Evolutionary conservation across 2,797 vertebrate genomes (phyloP).

Genomic region (Prunella strophiata): DNA sequence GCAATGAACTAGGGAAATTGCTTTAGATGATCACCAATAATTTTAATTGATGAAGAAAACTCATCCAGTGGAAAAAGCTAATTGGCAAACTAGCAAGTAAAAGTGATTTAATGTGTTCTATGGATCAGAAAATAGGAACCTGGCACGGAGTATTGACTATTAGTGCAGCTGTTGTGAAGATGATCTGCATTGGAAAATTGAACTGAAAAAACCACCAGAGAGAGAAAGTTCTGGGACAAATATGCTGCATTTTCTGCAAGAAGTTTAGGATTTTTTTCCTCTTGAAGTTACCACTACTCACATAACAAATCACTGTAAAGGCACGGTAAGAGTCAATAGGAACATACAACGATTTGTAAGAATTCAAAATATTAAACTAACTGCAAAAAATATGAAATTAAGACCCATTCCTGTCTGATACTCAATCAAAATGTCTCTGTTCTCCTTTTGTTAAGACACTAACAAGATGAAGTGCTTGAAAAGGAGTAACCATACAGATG

Average conservation of each 20-base stretch:
- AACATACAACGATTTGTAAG: not conserved
- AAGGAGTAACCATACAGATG: not conserved
- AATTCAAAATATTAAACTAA: not conserved
- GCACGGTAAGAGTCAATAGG: not conserved
- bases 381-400: not conserved
- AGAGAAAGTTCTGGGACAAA: constrained; percentile 1
- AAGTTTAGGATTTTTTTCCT: not conserved
- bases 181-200: constrained; percentile 33
- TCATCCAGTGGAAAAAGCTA: constrained; percentile 74
- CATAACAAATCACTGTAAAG: not conserved
- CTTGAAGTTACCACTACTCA: not conserved
- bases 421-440: not conserved
- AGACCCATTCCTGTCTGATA: not conserved
- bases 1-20: constrained; percentile 72
- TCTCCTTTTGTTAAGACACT: not conserved
- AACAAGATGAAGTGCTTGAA: not conserved
- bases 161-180: constrained; percentile 64
- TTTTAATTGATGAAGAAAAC: constrained; percentile 77
- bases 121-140: constrained; percentile 63
- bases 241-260: not conserved
- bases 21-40: constrained; percentile 76
- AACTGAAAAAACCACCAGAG: constrained; percentile 20
- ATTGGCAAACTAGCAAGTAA: constrained; percentile 73
- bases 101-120: constrained; percentile 71
- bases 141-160: constrained; percentile 55